Evolutionary conservation across 2,113 vertebrate species (phyloP), one percentile per base, ranked within the genome.

Genomic region (Bubo scandiacus): DNA sequence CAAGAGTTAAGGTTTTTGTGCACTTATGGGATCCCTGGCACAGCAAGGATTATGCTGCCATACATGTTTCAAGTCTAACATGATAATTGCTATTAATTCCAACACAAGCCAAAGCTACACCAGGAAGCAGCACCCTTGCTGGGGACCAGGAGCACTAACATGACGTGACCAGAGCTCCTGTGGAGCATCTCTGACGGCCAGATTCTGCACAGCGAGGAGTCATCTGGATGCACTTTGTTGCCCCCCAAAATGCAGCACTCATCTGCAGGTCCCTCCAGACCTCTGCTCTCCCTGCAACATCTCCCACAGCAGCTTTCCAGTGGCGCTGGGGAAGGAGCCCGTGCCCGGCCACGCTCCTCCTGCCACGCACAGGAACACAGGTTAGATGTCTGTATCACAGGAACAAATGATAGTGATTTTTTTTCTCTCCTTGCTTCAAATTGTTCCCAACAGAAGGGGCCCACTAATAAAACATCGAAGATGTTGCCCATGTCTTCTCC

Each of bases 121-220:
- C 1, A n/a, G 71, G 78, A 63, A 79, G 63, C 10, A 13, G 49
- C 1, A 0, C 10, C 52, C 13, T 25, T 51, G 22, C 34, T 27
- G 42, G 40, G 66, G 26, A 52, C 5, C 22, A 9, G 47, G 59
- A 66, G 36, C 6, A 0, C 23, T 3, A 20, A 25, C 32, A 30
- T 0, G 1, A 21, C 0, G 0, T 7, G 36, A 12, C 45, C 22
- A 4, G 61, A 72, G 23, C 43, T 36, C 30, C 15, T 4, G 4
- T 15, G 67, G 21, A 43, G 3, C 47, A 51, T 51, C 73, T 27
- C 57, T 10, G 52, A 54, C 80, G 32, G 67, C 27, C 1, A 0
- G 23, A 27, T 38, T 12, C 87, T 51, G 63, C 27, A 34, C 42
- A n/a, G 27, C 2, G 2, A 10, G 23, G 29, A 42, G 17, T 32